A percentile compares a stretch with the other conserved stretches of the same genome.
Conservation (phyloP, 2,888 invertebrate species). For the Limnephilus rhombicus region DNA sequence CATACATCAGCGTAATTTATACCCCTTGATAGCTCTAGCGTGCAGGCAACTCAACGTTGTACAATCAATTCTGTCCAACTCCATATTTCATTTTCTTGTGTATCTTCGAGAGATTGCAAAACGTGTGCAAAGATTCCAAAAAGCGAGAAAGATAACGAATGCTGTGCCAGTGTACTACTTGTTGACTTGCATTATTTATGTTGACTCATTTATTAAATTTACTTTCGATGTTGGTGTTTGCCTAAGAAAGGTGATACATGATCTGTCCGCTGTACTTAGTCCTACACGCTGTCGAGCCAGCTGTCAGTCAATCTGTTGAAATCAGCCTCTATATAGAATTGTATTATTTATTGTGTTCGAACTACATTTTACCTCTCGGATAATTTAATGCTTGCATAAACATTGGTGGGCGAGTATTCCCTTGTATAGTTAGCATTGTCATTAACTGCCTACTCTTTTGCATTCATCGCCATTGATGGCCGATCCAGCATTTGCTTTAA, state of each 20-base stretch:
- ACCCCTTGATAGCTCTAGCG: neutral
- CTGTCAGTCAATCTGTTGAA: neutral
- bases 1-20: neutral
- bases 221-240: neutral
- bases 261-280: neutral
- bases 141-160: neutral
- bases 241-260: neutral
- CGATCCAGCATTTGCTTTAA: conserved; percentile 2
- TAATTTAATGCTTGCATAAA: conserved; percentile 24
- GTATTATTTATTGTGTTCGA: neutral
- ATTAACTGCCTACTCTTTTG: conserved; percentile 21
- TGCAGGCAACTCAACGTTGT: neutral
- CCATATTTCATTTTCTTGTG: neutral
- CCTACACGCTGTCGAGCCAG: neutral
- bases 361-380: neutral
- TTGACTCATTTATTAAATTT: neutral
- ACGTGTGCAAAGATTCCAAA: neutral
- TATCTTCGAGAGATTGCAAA: neutral
- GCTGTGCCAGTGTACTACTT: neutral
- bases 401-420: conserved; percentile 20
- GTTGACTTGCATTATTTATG: neutral
- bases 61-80: neutral
- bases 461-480: neutral
- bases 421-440: conserved; percentile 8
- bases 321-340: neutral